Conservation (phyloP, 2,888 invertebrate genomes). For the Brachyptera risi region DNA sequence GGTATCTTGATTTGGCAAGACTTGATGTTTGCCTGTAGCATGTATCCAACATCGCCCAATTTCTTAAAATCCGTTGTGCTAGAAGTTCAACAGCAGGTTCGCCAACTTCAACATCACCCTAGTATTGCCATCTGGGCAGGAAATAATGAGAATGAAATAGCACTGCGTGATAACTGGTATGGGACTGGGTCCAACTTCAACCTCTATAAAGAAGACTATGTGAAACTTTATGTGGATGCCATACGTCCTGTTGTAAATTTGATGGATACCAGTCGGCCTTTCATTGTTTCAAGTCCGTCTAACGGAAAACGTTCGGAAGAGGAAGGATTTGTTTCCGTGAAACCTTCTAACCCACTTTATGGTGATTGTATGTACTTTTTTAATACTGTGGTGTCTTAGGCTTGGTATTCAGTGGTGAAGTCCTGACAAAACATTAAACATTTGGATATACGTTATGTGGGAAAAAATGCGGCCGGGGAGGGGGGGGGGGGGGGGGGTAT, state of each 20-base stretch:
- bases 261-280: slow-evolving; percentile 62
- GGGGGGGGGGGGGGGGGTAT: no score
- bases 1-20: slow-evolving; percentile 98
- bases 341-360: slow-evolving; percentile 74
- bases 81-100: slow-evolving; percentile 79
- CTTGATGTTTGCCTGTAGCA: slow-evolving; percentile 92
- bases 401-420: no score
- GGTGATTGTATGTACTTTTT: slow-evolving; percentile 76
- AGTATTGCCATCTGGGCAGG: slow-evolving; percentile 89
- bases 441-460: no score
- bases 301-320: slow-evolving; percentile 70
- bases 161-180: slow-evolving; percentile 76
- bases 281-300: slow-evolving; percentile 85
- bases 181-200: slow-evolving; percentile 48
- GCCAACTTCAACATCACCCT: slow-evolving; percentile 78
- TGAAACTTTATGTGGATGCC: slow-evolving; percentile 68
- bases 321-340: slow-evolving; percentile 70
- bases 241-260: slow-evolving; percentile 61
- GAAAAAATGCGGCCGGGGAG: no score
- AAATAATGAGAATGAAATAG: slow-evolving; percentile 96
- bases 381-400: no score
- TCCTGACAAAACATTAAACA: no score
- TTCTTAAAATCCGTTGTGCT: slow-evolving; percentile 68
- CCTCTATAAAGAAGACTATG: slow-evolving; percentile 60
- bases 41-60: slow-evolving; percentile 75